Evolutionary conservation across 2,888 invertebrate genomes (phyloP).

Genomic region (Pecten maximus): DNA sequence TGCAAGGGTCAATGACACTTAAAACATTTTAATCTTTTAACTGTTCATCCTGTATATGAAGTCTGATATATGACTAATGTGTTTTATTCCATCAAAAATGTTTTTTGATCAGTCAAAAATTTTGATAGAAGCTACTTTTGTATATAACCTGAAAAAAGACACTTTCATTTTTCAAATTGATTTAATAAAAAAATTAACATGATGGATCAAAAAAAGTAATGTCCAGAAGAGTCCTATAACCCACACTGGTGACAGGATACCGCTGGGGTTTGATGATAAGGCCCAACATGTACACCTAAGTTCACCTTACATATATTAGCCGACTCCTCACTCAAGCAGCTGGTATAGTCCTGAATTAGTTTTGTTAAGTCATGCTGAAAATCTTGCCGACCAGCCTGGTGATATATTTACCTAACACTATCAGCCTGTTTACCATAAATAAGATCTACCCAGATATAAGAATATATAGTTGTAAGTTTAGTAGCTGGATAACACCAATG

Average conservation of each 20-base stretch:
- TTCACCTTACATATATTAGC: background rate
- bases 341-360: background rate
- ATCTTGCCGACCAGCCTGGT: background rate
- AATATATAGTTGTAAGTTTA: background rate
- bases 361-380: constrained; percentile 33
- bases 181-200: background rate
- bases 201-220: background rate
- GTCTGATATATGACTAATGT: no score
- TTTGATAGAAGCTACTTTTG: no score
- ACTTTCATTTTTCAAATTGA: background rate
- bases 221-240: background rate
- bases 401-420: background rate
- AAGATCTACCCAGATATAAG: background rate
- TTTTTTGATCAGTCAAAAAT: no score
- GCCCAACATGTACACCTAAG: background rate
- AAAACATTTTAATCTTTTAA: no score
- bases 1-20: no score
- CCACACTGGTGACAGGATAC: background rate
- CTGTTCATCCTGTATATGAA: no score
- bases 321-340: background rate
- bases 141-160: background rate
- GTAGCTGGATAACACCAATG: background rate
- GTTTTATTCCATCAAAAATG: no score
- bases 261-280: background rate
- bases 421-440: constrained; percentile 13